These are phyloP conservation scores for Enteromius unitaeniatus DNA, from an alignment of 2,797 vertebrate species.

Conservation along the genomic window DNA sequence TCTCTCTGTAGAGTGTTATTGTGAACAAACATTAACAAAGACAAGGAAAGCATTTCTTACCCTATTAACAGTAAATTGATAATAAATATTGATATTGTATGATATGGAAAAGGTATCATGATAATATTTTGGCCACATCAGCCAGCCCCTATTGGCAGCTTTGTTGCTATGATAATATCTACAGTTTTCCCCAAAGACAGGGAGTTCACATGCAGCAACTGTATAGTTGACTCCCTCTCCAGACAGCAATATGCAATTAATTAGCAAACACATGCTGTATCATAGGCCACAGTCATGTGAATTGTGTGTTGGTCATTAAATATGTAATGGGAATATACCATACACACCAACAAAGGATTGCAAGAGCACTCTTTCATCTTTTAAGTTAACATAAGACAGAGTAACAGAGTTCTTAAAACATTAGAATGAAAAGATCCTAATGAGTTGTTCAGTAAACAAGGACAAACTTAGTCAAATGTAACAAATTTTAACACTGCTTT, in stretches of 20 bases:
- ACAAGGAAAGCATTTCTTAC: background rate
- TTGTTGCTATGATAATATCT: conserved; percentile 1
- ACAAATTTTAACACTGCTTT: background rate
- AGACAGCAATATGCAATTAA: conserved; percentile 39
- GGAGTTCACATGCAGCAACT: conserved; percentile 29
- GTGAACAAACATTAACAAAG: background rate
- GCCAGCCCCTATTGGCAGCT: background rate
- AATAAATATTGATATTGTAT: background rate
- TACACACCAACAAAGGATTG: background rate
- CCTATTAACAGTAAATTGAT: background rate
- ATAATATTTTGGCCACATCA: background rate
- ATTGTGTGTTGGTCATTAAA: background rate
- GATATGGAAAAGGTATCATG: background rate
- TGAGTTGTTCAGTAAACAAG: background rate
- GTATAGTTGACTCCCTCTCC: conserved; percentile 22
- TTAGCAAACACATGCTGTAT: conserved; percentile 26
- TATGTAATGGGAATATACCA: background rate
- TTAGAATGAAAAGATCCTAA: background rate
- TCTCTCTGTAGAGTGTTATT: background rate
- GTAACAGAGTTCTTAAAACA: background rate
- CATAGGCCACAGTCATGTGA: conserved; percentile 9
- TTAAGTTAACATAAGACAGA: background rate
- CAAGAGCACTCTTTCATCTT: background rate
- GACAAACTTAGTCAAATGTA: background rate
- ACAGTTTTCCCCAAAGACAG: conserved; percentile 23